These are phyloP conservation scores for Dichetophora obliterata DNA, from an alignment of 2,888 invertebrate species.

Conservation along the genomic window DNA sequence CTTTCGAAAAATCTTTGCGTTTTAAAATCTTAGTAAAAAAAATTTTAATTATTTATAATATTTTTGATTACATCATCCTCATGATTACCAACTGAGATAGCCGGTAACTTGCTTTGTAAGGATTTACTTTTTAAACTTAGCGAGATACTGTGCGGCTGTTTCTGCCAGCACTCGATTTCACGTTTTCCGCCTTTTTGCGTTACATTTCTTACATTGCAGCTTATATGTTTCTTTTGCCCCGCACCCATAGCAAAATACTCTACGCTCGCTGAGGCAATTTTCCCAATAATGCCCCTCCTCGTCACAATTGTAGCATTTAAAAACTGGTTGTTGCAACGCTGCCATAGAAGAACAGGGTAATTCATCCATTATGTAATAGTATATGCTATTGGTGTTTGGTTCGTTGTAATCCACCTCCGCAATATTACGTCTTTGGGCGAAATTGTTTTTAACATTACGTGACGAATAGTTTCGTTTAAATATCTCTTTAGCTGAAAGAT, in stretches of 20 bases:
- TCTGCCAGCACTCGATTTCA: not conserved
- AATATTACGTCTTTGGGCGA: not conserved
- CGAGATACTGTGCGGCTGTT: not conserved
- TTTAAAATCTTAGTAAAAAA: not conserved
- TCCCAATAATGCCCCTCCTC: constrained; percentile 28
- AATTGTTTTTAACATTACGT: not conserved
- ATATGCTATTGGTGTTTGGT: not conserved
- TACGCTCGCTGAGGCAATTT: constrained; percentile 4
- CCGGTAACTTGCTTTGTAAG: not conserved
- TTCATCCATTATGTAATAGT: not conserved
- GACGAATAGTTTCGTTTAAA: not conserved
- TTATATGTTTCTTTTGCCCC: constrained; percentile 19
- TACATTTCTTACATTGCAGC: not conserved
- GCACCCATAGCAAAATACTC: constrained; percentile 30
- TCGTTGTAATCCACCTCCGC: not conserved
- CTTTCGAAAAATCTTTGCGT: not conserved
- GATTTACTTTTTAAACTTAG: not conserved
- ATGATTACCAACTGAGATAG: not conserved
- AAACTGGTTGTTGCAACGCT: not conserved
- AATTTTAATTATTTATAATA: not conserved
- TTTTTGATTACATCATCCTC: not conserved
- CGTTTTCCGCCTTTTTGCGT: constrained; percentile 8
- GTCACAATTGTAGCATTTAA: constrained; percentile 34
- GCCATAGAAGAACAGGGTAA: not conserved
- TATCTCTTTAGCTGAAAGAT: not conserved